A percentile compares a stretch with the other conserved stretches of the same genome.
Conservation (phyloP, 2,797 vertebrate species). For the Sandelia bainsii region DNA sequence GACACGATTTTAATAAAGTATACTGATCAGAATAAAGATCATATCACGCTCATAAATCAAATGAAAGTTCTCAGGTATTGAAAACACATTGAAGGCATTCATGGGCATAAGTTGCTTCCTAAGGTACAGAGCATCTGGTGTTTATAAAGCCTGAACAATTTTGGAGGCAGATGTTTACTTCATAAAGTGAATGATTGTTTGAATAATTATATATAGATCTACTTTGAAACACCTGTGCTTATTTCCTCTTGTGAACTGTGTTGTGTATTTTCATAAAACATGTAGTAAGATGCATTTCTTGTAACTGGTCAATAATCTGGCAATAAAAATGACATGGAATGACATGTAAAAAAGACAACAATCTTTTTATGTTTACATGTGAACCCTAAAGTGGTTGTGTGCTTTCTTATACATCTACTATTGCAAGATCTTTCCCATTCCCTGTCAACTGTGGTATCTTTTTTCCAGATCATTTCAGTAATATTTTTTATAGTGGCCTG, state of each 20-base stretch:
- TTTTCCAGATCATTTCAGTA: not conserved
- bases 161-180: slow-evolving; percentile 45
- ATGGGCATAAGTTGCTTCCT: slow-evolving; percentile 34
- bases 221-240: slow-evolving; percentile 31
- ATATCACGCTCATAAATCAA: slow-evolving; percentile 15
- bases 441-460: too few species aligned
- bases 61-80: slow-evolving; percentile 10
- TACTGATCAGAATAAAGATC: slow-evolving; percentile 18
- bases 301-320: slow-evolving; percentile 8
- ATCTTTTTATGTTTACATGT: not conserved
- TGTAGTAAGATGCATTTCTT: not conserved
- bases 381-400: not conserved
- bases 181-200: slow-evolving; percentile 35
- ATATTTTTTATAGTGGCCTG: not conserved
- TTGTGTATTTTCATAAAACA: slow-evolving; percentile 3
- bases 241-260: not conserved
- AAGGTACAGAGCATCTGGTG: slow-evolving; percentile 34
- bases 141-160: slow-evolving; percentile 23
- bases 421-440: not conserved
- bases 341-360: too few species aligned
- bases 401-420: not conserved
- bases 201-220: slow-evolving; percentile 41
- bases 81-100: slow-evolving; percentile 19
- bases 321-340: too few species aligned
- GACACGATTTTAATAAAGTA: not conserved